A percentile compares a stretch with the other conserved stretches of the same genome.
phyloP scores from a whole-genome alignment of 2,797 vertebrate species.

The Crocodylus rhombifer region DNA sequence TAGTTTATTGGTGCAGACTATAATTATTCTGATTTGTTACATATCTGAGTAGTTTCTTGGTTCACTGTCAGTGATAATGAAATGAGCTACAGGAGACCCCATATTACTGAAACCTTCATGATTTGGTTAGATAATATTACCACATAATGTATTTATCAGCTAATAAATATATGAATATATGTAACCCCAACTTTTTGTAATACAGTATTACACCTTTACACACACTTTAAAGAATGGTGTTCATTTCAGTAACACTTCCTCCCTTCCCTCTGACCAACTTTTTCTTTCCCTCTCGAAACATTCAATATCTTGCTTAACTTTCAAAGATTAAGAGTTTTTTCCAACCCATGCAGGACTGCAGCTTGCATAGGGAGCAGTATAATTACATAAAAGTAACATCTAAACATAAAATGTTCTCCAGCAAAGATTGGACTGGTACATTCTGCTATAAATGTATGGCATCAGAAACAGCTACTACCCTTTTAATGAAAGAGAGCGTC shows the following conservation, averaged over 20 bases:
- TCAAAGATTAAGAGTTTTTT: constrained; percentile 5
- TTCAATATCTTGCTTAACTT: constrained; percentile 16
- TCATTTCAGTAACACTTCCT: constrained; percentile 2
- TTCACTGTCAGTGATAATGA: constrained; percentile 6
- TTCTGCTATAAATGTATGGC: background rate
- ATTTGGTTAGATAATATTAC: background rate
- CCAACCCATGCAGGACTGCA: background rate
- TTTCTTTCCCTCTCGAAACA: background rate
- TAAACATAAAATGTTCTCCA: background rate
- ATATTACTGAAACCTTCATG: background rate
- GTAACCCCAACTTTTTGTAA: background rate
- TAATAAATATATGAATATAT: constrained; percentile 28
- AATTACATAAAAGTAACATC: constrained; percentile 6
- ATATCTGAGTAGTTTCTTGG: background rate
- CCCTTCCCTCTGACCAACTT: background rate
- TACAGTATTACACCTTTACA: background rate
- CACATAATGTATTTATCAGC: constrained; percentile 27
- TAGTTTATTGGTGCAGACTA: constrained; percentile 29
- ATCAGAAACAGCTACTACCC: background rate
- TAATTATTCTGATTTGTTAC: background rate
- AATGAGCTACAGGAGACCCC: constrained; percentile 42
- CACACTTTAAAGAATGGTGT: background rate
- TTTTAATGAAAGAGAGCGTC: background rate
- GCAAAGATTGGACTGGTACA: background rate
- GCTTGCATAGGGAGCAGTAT: background rate